Conservation (phyloP, 1,140 invertebrate genomes). For the Spodoptera litura region DNA sequence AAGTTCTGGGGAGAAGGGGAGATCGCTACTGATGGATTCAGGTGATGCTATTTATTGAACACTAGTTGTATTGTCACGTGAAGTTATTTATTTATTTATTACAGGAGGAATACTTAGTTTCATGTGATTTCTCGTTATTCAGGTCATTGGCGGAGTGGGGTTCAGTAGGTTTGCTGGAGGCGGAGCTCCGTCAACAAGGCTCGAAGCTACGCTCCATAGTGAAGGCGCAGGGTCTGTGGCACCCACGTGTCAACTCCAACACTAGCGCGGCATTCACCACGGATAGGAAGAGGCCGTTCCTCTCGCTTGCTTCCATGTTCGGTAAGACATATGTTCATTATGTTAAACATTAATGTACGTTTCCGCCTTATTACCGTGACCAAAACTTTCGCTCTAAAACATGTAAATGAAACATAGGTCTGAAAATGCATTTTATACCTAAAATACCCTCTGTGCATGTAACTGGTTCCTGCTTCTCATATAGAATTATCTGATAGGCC, state of each 20-base stretch:
- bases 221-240: constrained; percentile 97
- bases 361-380: no score
- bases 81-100: no score
- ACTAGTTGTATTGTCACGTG: no score
- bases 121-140: background rate
- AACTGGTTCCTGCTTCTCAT: background rate
- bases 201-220: constrained; percentile 95
- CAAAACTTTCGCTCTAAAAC: no score
- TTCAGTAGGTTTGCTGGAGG: constrained; percentile 95
- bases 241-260: constrained; percentile 96
- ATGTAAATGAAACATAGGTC: no score
- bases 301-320: constrained; percentile 98
- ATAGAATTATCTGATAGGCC: constrained; percentile 75
- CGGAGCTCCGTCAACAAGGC: constrained; percentile 94
- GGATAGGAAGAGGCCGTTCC: constrained; percentile 94
- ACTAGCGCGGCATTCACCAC: constrained; percentile 94
- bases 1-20: constrained; percentile 97
- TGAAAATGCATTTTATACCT: no score
- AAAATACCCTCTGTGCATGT: no score
- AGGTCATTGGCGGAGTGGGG: constrained; percentile 96
- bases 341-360: background rate
- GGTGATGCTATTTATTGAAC: constrained; percentile 75
- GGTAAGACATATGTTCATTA: constrained; percentile 75
- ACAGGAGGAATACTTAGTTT: no score
- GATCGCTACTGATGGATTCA: constrained; percentile 96